A percentile compares a stretch with the other conserved stretches of the same genome.
Conservation (phyloP, 2,888 invertebrate genomes). For the Orthosia cruda region DNA sequence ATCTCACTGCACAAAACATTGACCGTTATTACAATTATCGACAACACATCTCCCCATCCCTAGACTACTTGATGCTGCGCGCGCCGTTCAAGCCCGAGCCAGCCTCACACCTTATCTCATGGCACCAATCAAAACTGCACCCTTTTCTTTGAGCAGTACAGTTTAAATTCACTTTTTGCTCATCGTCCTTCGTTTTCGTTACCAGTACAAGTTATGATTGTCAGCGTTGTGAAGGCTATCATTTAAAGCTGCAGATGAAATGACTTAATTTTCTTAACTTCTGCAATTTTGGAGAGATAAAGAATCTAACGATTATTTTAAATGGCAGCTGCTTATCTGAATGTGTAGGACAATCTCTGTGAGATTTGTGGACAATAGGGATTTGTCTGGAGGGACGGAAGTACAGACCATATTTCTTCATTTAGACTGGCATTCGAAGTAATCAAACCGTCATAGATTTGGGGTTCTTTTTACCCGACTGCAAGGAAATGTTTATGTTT, state of each 20-base stretch:
- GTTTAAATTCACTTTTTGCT: constrained; percentile 53
- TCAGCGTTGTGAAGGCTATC: constrained; percentile 63
- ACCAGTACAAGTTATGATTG: constrained; percentile 76
- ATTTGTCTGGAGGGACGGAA: neutral
- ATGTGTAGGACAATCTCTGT: constrained; percentile 6
- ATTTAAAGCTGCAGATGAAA: constrained; percentile 40
- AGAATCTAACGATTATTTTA: constrained; percentile 40
- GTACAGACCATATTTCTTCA: neutral
- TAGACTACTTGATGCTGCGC: constrained; percentile 83
- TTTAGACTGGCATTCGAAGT: neutral
- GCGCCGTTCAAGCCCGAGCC: constrained; percentile 80
- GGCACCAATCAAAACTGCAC: constrained; percentile 70
- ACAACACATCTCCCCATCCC: constrained; percentile 71
- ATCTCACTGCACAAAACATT: neutral
- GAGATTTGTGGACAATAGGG: neutral
- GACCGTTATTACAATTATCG: constrained; percentile 43
- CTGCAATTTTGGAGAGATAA: constrained; percentile 25
- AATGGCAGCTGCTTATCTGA: constrained; percentile 26
- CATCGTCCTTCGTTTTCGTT: constrained; percentile 66
- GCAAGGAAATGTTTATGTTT: too few species aligned
- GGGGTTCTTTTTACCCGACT: too few species aligned
- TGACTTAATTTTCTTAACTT: constrained; percentile 43
- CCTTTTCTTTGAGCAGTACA: constrained; percentile 60
- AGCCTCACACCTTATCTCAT: constrained; percentile 83
- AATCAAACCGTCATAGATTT: neutral